Conservation (phyloP, 2,113 vertebrate species). For the Xenotilapia longispinis region DNA sequence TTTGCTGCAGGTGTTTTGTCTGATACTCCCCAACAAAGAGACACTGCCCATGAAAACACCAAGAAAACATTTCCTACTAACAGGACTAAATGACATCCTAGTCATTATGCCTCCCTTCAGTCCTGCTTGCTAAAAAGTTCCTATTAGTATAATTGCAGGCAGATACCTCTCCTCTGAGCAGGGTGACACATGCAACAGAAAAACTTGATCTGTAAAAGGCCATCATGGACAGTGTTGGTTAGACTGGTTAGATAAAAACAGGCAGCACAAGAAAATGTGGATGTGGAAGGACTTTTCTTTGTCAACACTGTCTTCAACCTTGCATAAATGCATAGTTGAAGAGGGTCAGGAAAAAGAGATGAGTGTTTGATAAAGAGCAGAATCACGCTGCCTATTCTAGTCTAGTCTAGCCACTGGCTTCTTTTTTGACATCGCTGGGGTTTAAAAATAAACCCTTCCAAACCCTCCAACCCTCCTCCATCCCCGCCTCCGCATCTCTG, state of each 20-base stretch:
- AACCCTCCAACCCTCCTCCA: not conserved
- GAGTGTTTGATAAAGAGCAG: conserved; percentile 52
- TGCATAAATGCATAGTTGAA: conserved; percentile 1
- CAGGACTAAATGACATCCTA: not conserved
- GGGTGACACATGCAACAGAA: not conserved
- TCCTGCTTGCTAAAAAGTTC: not conserved
- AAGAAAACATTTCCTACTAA: not conserved
- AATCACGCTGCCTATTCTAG: not conserved
- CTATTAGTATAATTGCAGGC: not conserved
- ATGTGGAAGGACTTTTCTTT: not conserved
- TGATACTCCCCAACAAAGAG: not conserved
- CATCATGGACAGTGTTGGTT: not conserved
- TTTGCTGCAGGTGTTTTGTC: not conserved
- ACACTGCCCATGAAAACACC: not conserved
- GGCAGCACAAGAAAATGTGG: not conserved
- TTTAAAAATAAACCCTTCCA: conserved; percentile 63
- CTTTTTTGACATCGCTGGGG: conserved; percentile 40
- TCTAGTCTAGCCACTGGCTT: conserved; percentile 16
- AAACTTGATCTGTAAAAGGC: not conserved
- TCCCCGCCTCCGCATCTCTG: not conserved
- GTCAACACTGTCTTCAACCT: not conserved
- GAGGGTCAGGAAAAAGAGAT: conserved; percentile 35
- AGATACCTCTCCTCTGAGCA: not conserved
- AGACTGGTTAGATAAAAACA: not conserved
- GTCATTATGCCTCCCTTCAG: not conserved